Evolutionary conservation across 2,113 vertebrate species (phyloP), one percentile per base, ranked within the genome.

Genomic region (Lophotis ruficrista): DNA sequence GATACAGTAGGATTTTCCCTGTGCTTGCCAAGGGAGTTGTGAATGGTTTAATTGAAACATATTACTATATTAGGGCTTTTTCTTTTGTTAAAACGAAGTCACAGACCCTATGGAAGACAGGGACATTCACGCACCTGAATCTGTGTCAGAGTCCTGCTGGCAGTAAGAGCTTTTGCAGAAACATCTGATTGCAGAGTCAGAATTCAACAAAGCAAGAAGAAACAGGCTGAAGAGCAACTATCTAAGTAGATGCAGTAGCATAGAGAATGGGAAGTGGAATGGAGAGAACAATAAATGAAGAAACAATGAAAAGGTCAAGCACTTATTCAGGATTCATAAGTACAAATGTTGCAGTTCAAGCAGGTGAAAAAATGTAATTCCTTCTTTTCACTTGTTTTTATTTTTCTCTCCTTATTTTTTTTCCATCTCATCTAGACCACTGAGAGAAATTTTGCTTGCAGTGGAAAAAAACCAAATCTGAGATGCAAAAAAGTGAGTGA

Each of bases 221-320:
- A 95, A 56, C 7, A 81, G 22, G 20, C 53, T 96, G 86, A 92
- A 84, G 61, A 84, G 23, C 30, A 81, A 8, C 80, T 47, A 47
- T 16, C 89, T 45, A 75, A 87, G 82, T 33, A 91, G 68, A 60
- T 38, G 21, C 57, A 73, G n/a, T 21, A 78, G 25, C 51, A 28
- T 1, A 50, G 76, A 87, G 31, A 86, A 28, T 22, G 37, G 37
- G 64, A 94, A 92, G 61, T 3, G 2, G 72, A 93, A 77, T 27
- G 9, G 79, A 73, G 51, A 91, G 50, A 94, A 93, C 47, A 89
- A 82, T 75, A 95, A 89, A 94, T 84, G 69, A 89, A 94, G 86
- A 94, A 95, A 91, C 60, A 94, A 82, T 57, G 3, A 79, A 82
- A 93, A 93, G 84, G 60, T 92, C 80, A 92, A 96, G 61, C 47